phyloP scores from a whole-genome alignment of 2,888 invertebrate species.

The Arge pagana region DNA sequence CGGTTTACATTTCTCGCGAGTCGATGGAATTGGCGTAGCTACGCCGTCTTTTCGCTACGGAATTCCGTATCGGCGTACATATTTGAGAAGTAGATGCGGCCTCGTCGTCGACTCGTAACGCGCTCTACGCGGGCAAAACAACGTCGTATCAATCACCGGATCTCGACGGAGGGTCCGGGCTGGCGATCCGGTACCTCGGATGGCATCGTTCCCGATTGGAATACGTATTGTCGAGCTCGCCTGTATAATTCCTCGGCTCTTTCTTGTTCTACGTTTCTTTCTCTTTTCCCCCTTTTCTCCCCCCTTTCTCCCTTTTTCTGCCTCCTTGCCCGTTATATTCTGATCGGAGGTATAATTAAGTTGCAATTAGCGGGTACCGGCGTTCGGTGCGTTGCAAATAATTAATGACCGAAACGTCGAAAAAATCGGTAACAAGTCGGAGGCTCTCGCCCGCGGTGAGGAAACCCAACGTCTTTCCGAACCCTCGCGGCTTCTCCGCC shows the following conservation, averaged over 20 bases:
- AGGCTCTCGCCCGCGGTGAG: too few relatives aligned
- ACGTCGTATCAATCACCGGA: too few relatives aligned
- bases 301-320: neutral
- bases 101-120: too few relatives aligned
- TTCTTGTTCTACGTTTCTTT: neutral
- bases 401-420: constrained; percentile 21
- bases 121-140: too few relatives aligned
- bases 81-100: too few relatives aligned
- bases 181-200: constrained; percentile 1
- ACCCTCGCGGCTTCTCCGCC: too few relatives aligned
- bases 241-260: constrained; percentile 18
- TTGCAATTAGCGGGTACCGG: constrained; percentile 19
- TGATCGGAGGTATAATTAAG: constrained; percentile 24
- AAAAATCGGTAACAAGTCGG: too few relatives aligned
- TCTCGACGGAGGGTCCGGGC: neutral
- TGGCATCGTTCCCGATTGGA: constrained; percentile 10
- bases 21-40: too few relatives aligned
- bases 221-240: constrained; percentile 3
- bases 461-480: too few relatives aligned
- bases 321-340: constrained; percentile 22
- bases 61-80: too few relatives aligned
- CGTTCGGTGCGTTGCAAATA: constrained; percentile 12
- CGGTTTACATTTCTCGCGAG: too few relatives aligned
- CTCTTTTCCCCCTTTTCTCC: neutral
- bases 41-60: too few relatives aligned